Conservation (phyloP, 2,797 vertebrate genomes). For the Brachymystax lenok region DNA sequence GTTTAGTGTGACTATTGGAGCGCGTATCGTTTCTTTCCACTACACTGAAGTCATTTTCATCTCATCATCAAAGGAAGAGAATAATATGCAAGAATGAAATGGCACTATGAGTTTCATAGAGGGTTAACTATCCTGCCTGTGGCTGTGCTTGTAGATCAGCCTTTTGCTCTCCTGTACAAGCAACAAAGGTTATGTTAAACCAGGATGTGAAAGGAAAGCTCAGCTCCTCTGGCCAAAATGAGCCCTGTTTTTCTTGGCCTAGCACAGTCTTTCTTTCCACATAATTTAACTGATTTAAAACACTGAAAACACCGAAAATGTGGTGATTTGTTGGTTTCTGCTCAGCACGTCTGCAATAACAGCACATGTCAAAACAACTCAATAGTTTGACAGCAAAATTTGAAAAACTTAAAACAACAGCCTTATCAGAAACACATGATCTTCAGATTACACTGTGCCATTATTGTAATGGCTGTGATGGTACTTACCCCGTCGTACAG, state of each 20-base stretch:
- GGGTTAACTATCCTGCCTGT: not conserved
- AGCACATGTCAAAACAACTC: slow-evolving; percentile 64
- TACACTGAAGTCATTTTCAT: not conserved
- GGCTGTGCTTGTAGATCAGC: not conserved
- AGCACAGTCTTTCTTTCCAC: not conserved
- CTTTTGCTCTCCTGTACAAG: not conserved
- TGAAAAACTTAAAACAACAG: slow-evolving; percentile 53
- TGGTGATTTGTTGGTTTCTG: slow-evolving; percentile 65
- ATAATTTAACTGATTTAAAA: not conserved
- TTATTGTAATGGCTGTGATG: slow-evolving; percentile 40
- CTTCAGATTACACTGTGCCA: slow-evolving; percentile 10
- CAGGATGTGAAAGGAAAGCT: not conserved
- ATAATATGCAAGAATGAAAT: not conserved
- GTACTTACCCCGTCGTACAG: slow-evolving; percentile 23
- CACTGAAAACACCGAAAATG: slow-evolving; percentile 34
- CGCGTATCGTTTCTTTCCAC: slow-evolving; percentile 47
- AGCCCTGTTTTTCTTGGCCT: not conserved
- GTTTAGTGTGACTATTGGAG: slow-evolving; percentile 52
- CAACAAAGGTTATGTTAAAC: not conserved
- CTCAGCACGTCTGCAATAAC: slow-evolving; percentile 59
- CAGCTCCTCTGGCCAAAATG: not conserved
- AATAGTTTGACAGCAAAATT: slow-evolving; percentile 66
- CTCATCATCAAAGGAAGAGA: not conserved
- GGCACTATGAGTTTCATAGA: not conserved
- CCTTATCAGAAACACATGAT: slow-evolving; percentile 69